phyloP scores from a whole-genome alignment of 2,797 vertebrate species.

The Garrulus glandarius region DNA sequence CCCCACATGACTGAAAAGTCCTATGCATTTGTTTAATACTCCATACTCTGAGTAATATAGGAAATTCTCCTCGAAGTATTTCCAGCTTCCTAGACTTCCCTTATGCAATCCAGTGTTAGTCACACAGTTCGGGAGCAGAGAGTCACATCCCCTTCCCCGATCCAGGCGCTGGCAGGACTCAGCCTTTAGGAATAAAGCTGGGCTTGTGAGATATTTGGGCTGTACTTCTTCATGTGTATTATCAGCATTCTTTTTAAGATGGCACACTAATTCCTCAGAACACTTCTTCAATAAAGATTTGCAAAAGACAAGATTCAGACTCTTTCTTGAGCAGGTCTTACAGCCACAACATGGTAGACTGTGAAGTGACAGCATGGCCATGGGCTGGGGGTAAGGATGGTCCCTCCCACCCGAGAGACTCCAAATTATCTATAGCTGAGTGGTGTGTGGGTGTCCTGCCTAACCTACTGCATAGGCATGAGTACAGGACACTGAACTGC shows the following conservation, averaged over 20 bases:
- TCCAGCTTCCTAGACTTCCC: background rate
- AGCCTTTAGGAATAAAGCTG: background rate
- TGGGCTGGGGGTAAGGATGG: background rate
- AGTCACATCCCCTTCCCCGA: background rate
- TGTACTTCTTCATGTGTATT: background rate
- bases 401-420: accelerated
- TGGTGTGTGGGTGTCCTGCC: background rate
- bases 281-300: background rate
- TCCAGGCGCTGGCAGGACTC: background rate
- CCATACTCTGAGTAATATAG: slow-evolving; percentile 15
- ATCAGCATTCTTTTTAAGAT: background rate
- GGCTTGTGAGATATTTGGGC: background rate
- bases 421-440: background rate
- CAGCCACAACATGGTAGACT: background rate
- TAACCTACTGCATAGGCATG: background rate
- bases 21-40: background rate
- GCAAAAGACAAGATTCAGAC: background rate
- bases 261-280: background rate
- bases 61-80: background rate
- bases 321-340: background rate
- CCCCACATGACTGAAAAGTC: background rate
- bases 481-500: background rate
- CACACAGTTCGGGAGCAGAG: background rate
- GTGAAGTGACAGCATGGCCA: background rate
- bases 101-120: background rate